Base-by-base conservation (phyloP, 1,140 invertebrate species). In the Bicyclus anynana region DNA sequence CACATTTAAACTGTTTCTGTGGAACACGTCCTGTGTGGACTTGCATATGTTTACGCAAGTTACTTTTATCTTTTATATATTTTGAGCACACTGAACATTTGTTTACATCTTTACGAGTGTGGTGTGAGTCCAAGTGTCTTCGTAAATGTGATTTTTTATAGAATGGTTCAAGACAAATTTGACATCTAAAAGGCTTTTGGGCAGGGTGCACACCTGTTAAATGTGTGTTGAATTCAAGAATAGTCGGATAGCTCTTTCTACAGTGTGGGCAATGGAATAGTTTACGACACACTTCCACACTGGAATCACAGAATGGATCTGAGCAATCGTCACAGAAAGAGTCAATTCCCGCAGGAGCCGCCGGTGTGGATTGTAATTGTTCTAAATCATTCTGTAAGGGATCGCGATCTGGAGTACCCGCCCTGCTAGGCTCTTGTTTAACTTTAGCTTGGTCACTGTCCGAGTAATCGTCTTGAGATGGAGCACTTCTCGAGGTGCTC, bases 51-150 rank as follows among this genome's bases (percentile, higher is more conserved):
- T 90, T 90, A 53, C 89, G 84, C 60, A 90, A 59, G 56, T 90
- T 90, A 69, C 87, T 89, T 63, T 90, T 90, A 72, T 90, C 89
- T 74, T 90, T 90, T 46, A 90, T 90, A 57, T 90, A 90, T 69
- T 90, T 90, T 57, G 89, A 89, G 70, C 89, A 90, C 13, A 90
- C 89, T 20, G 89, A 80, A 74, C 89, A 90, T 65, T 90, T 90
- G 58, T 90, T 90, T 33, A 90, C 88, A 78, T 90, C 89, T 72
- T 90, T 90, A 10, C 89, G 69, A 17, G 87, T 86, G 64, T 90
- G 89, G 46, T 69, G 83, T 35, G 84, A 71, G 72, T 90, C 89
- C 59, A 90, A 77, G 67, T 90, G 89, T 67, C 87, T 76, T 53
- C 86, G 75, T 57, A 90, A 63, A 63, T 89, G 79, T 48, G 81